Percentiles rank a stretch among this genome's conserved stretches.
These are phyloP conservation scores for Austrofundulus limnaeus DNA, from an alignment of 2,113 vertebrate genomes.

Conservation along the genomic window DNA sequence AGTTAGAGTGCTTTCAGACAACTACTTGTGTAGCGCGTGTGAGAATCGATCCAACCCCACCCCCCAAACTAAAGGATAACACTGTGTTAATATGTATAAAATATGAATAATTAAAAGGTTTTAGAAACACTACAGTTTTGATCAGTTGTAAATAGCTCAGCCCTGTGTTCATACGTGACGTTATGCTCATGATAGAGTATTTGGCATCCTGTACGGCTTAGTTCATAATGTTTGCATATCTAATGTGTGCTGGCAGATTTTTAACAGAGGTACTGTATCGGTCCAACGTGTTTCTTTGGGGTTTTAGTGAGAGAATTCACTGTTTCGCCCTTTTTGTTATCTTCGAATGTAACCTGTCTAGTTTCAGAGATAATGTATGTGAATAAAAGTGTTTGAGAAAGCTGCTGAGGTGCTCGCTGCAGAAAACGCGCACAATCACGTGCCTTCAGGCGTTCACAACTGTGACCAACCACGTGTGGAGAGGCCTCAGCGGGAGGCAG, in stretches of 20 bases:
- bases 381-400: constrained; percentile 45
- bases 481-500: too few species aligned
- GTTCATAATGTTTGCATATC: constrained; percentile 66
- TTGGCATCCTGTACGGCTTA: constrained; percentile 41
- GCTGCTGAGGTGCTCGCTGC: background rate
- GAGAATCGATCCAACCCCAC: constrained; percentile 42
- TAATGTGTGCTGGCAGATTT: constrained; percentile 55
- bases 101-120: constrained; percentile 24
- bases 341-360: constrained; percentile 69
- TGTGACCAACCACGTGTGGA: too few species aligned
- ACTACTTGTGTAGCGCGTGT: constrained; percentile 19
- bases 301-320: constrained; percentile 40
- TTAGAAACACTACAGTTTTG: constrained; percentile 42
- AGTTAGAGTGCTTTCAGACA: constrained; percentile 64
- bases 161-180: constrained; percentile 43
- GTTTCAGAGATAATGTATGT: constrained; percentile 65
- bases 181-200: constrained; percentile 59
- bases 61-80: constrained; percentile 33
- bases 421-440: too few species aligned
- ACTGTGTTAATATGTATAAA: constrained; percentile 69
- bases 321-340: constrained; percentile 67
- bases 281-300: constrained; percentile 50
- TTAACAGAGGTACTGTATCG: constrained; percentile 61
- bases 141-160: constrained; percentile 67
- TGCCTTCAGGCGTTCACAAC: too few species aligned